phyloP scores from a whole-genome alignment of 2,797 vertebrate genomes.

The Euthynnus affinis region DNA sequence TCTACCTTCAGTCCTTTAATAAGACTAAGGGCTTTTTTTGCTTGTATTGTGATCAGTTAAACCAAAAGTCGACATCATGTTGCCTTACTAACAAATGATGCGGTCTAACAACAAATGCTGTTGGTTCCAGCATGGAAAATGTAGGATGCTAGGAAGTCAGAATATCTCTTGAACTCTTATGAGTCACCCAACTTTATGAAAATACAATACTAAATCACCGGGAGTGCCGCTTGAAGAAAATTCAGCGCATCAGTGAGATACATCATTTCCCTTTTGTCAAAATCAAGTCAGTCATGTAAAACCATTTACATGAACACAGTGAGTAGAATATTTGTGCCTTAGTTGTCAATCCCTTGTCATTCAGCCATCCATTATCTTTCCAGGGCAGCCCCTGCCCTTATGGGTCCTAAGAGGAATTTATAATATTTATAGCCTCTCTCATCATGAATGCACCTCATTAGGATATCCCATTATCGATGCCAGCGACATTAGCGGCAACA shows the following conservation, averaged over 20 bases:
- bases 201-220: neutral
- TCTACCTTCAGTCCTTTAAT: no score
- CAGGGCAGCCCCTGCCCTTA: constrained; percentile 14
- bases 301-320: neutral
- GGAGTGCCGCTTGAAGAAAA: neutral
- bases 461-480: constrained; percentile 70
- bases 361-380: constrained; percentile 31
- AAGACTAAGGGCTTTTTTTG: no score
- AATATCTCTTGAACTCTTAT: no score
- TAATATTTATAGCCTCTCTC: constrained; percentile 52
- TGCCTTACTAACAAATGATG: no score
- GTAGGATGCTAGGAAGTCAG: neutral
- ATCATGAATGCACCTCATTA: constrained; percentile 78
- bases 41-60: no score
- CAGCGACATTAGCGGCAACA: constrained; percentile 75
- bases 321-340: constrained; percentile 3
- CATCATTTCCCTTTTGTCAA: neutral
- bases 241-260: neutral
- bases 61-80: no score
- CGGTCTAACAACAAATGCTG: no score
- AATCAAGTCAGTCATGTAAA: neutral
- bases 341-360: constrained; percentile 21
- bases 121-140: no score
- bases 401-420: constrained; percentile 54
- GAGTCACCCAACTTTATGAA: no score